These are phyloP conservation scores for Propsilocerus akamusi DNA, from an alignment of 1,140 invertebrate species.

Conservation along the genomic window DNA sequence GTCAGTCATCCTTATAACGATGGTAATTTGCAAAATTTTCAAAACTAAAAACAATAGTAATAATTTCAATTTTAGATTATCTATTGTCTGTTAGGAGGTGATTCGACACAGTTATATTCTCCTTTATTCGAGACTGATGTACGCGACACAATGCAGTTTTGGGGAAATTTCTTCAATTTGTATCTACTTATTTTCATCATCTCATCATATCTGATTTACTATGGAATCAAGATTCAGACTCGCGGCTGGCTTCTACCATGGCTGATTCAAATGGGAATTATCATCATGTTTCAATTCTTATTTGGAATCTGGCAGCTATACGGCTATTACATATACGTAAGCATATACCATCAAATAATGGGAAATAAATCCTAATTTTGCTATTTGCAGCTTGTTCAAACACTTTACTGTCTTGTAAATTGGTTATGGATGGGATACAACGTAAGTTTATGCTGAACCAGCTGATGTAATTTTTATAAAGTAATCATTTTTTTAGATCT, in stretches of 20 bases:
- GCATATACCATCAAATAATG: constrained; percentile 17
- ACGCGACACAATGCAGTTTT: constrained; percentile 46
- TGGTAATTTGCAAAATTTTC: constrained; percentile 23
- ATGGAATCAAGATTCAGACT: constrained; percentile 26
- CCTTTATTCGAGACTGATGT: constrained; percentile 76
- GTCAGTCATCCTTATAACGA: constrained; percentile 52
- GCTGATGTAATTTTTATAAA: constrained; percentile 5
- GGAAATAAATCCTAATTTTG: constrained; percentile 7
- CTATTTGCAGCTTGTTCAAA: constrained; percentile 49
- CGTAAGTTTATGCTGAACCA: constrained; percentile 31
- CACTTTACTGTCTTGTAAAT: constrained; percentile 49
- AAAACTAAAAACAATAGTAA: not conserved
- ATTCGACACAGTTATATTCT: constrained; percentile 70
- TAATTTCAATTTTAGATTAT: constrained; percentile 18
- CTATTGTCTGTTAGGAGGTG: constrained; percentile 64
- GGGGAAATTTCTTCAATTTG: constrained; percentile 49
- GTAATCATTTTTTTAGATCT: constrained; percentile 41
- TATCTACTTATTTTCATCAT: constrained; percentile 50
- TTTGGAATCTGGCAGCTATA: constrained; percentile 69
- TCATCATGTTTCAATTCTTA: constrained; percentile 52
- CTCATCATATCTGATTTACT: constrained; percentile 38
- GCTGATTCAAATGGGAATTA: constrained; percentile 47
- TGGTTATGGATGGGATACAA: constrained; percentile 71
- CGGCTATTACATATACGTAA: constrained; percentile 80
- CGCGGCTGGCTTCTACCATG: constrained; percentile 66